Percentiles rank a stretch among this genome's conserved stretches.
phyloP scores from a whole-genome alignment of 2,888 invertebrate genomes.

The Pteria penguin region DNA sequence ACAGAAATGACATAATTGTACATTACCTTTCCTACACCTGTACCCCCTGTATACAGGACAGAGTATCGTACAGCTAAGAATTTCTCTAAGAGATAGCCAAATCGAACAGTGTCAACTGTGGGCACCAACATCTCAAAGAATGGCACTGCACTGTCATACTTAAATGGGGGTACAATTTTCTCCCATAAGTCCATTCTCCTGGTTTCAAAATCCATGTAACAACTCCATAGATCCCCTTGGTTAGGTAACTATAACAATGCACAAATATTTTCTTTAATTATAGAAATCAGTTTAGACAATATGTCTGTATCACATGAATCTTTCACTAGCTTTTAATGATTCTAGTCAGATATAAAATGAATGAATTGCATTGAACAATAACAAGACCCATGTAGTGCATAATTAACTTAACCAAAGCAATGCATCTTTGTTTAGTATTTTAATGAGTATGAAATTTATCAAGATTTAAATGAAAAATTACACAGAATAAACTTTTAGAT shows the following conservation, averaged over 20 bases:
- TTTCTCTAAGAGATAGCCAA: slow-evolving; percentile 89
- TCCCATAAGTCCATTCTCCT: slow-evolving; percentile 88
- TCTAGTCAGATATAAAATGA: too few relatives aligned
- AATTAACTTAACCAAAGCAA: too few relatives aligned
- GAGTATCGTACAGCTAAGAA: slow-evolving; percentile 87
- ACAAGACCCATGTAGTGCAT: too few relatives aligned
- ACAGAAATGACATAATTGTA: neutral
- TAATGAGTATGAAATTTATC: too few relatives aligned
- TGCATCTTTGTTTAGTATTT: too few relatives aligned
- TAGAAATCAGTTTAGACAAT: too few relatives aligned
- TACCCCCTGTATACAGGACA: slow-evolving; percentile 93
- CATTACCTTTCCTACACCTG: slow-evolving; percentile 89
- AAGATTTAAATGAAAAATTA: too few relatives aligned
- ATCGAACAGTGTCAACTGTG: slow-evolving; percentile 93
- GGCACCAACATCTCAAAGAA: slow-evolving; percentile 95
- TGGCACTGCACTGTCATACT: slow-evolving; percentile 86
- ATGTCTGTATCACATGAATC: too few relatives aligned
- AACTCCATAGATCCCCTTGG: slow-evolving; percentile 87
- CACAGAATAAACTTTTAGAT: too few relatives aligned
- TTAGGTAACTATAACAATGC: slow-evolving; percentile 84
- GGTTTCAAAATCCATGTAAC: slow-evolving; percentile 87
- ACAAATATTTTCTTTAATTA: too few relatives aligned
- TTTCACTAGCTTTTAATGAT: too few relatives aligned
- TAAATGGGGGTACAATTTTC: slow-evolving; percentile 88
- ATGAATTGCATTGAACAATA: too few relatives aligned